Evolutionary conservation across 2,113 vertebrate species (phyloP).

Genomic region (Gymnorhina tibicen): DNA sequence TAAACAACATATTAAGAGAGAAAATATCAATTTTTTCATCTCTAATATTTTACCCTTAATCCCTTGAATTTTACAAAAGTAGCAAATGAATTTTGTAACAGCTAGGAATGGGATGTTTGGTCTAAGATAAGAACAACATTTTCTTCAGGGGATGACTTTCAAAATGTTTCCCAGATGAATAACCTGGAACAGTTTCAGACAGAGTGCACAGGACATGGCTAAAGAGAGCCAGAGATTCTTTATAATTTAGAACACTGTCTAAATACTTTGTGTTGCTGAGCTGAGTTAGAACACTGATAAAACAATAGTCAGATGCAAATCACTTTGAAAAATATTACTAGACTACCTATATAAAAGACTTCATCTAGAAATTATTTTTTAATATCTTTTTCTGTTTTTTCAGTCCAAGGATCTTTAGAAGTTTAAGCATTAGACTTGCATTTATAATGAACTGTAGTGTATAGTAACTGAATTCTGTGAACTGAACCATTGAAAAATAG

Average conservation of each 20-base stretch:
- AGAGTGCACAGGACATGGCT: background rate
- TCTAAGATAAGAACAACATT: background rate
- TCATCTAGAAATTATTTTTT: background rate
- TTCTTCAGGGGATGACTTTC: background rate
- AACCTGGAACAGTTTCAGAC: background rate
- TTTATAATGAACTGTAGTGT: background rate
- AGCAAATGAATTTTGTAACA: background rate
- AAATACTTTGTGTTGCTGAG: background rate
- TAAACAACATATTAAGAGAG: background rate
- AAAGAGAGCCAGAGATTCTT: background rate
- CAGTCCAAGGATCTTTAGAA: background rate
- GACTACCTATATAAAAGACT: background rate
- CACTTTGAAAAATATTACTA: background rate
- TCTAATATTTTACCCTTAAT: background rate
- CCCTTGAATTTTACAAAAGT: background rate
- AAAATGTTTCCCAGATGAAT: background rate
- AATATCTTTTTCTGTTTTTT: background rate
- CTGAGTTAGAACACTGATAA: background rate
- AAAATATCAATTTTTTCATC: background rate
- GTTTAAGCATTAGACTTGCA: background rate
- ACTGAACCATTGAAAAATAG: background rate
- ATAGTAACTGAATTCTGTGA: background rate
- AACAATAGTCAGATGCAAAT: background rate
- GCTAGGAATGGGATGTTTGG: background rate
- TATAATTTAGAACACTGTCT: background rate